These are phyloP conservation scores for Antheraea mylitta DNA, from an alignment of 1,140 invertebrate species.

Conservation along the genomic window DNA sequence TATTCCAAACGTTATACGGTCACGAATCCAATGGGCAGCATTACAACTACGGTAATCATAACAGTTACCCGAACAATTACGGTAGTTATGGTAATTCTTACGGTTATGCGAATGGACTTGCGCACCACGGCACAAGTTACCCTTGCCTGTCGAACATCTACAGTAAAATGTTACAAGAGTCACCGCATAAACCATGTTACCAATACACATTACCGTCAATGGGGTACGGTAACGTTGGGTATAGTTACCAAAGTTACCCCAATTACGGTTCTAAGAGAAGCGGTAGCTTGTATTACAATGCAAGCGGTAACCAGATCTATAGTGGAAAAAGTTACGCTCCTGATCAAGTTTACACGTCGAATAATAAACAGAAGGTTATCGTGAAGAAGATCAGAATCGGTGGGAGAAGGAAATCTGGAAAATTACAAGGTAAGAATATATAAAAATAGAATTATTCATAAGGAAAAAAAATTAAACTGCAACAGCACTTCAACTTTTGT, in stretches of 20 bases:
- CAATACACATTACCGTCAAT: conserved; percentile 24
- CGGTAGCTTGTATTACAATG: conserved; percentile 16
- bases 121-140: background rate
- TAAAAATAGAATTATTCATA: no score
- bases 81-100: conserved; percentile 3
- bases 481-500: no score
- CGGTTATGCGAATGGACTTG: background rate
- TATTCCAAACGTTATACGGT: conserved; percentile 51
- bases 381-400: conserved; percentile 41
- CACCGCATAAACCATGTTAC: conserved; percentile 33
- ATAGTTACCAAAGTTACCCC: conserved; percentile 16
- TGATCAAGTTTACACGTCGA: conserved; percentile 43
- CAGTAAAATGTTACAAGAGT: conserved; percentile 26
- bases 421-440: conserved; percentile 36
- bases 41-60: conserved; percentile 2
- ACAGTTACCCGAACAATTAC: conserved; percentile 13
- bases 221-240: conserved; percentile 8
- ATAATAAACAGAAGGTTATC: conserved; percentile 55
- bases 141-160: conserved; percentile 12
- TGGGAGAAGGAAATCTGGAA: conserved; percentile 37
- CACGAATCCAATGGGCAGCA: conserved; percentile 29
- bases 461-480: no score
- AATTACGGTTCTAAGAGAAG: conserved; percentile 24
- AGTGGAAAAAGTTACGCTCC: conserved; percentile 45
- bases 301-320: conserved; percentile 4